These are phyloP conservation scores for Sebastes cheni DNA, from an alignment of 2,797 vertebrate genomes.

Conservation along the genomic window DNA sequence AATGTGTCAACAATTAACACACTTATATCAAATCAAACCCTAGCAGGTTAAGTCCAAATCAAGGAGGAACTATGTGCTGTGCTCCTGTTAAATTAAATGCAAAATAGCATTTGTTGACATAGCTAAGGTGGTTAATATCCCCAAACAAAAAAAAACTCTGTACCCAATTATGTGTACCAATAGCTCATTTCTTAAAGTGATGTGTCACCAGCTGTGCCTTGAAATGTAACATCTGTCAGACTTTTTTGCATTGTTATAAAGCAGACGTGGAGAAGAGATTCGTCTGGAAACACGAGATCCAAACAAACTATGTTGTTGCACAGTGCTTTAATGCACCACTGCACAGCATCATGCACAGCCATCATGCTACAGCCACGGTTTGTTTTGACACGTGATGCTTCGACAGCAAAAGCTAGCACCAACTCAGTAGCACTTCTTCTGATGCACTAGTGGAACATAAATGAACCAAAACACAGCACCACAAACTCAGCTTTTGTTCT, in stretches of 20 bases:
- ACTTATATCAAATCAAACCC: background rate
- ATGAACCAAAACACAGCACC: rapidly evolving
- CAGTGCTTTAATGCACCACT: background rate
- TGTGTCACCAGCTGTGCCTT: background rate
- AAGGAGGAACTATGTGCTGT: background rate
- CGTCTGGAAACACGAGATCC: background rate
- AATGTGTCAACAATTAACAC: background rate
- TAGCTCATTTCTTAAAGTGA: background rate
- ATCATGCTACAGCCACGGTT: constrained; percentile 31
- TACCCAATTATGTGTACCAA: background rate
- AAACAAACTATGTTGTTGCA: background rate
- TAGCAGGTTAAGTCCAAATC: background rate
- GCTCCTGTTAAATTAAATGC: background rate
- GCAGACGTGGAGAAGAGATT: background rate
- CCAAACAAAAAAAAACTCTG: background rate
- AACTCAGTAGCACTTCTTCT: background rate
- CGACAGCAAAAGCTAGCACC: background rate
- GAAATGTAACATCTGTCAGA: background rate
- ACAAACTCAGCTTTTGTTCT: background rate
- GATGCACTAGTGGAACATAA: background rate
- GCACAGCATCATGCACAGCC: background rate
- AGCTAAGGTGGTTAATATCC: background rate
- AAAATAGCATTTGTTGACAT: background rate
- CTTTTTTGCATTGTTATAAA: background rate
- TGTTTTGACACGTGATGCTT: constrained; percentile 80